Evolutionary conservation across 2,888 invertebrate species (phyloP).

Genomic region (Parnassius glacialis): DNA sequence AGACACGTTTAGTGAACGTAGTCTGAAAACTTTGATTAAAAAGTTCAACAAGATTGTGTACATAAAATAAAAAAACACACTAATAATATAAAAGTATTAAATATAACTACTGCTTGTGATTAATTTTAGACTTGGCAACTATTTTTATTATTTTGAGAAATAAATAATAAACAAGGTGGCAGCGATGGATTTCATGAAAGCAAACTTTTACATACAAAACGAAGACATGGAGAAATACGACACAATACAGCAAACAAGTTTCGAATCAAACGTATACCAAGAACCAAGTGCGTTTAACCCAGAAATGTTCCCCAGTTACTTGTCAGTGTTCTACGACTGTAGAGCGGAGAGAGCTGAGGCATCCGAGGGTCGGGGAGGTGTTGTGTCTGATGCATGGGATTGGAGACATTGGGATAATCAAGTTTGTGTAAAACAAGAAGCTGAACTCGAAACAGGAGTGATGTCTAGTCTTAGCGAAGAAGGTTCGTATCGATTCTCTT

Average conservation of each 20-base stretch:
- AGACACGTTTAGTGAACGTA: constrained; percentile 18
- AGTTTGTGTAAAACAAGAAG: constrained; percentile 54
- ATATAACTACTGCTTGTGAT: no score
- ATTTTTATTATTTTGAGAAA: no score
- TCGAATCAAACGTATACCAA: constrained; percentile 34
- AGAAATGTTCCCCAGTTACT: constrained; percentile 41
- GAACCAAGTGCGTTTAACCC: constrained; percentile 29
- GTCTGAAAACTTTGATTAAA: constrained; percentile 3
- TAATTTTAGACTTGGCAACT: no score
- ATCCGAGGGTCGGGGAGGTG: constrained; percentile 33
- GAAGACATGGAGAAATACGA: constrained; percentile 36
- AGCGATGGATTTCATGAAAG: constrained; percentile 53
- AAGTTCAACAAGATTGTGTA: no score
- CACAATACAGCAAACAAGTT: constrained; percentile 23
- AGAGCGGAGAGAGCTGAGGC: constrained; percentile 37
- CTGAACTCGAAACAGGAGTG: constrained; percentile 37
- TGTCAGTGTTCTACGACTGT: constrained; percentile 58
- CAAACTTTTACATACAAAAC: constrained; percentile 43
- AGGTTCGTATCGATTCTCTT: constrained; percentile 37
- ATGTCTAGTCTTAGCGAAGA: constrained; percentile 48
- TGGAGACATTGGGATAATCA: constrained; percentile 50
- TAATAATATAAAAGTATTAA: no score
- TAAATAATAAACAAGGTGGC: no score
- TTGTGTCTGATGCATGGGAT: constrained; percentile 34
- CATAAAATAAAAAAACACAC: no score